Conservation (phyloP, 2,797 vertebrate species). For the Chloroceryle inda region DNA sequence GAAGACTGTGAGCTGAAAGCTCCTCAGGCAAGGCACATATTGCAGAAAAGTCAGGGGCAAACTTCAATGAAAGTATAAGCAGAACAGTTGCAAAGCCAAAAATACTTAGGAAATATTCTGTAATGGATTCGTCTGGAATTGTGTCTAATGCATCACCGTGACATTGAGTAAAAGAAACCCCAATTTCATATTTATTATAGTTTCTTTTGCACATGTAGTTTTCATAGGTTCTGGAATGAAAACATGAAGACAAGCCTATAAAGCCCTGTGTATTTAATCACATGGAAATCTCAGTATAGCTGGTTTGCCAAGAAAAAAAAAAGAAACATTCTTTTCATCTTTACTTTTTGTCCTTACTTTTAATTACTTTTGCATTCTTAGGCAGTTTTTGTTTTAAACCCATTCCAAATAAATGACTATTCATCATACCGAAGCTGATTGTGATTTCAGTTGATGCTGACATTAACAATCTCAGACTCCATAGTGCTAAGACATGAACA, state of each 20-base stretch:
- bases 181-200: neutral
- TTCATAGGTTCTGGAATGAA: conserved; percentile 22
- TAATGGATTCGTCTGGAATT: neutral
- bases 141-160: neutral
- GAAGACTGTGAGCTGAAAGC: neutral
- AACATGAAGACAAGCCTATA: neutral
- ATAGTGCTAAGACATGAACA: neutral
- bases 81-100: neutral
- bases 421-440: neutral
- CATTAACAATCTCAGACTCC: neutral
- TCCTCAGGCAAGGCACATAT: neutral
- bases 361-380: neutral
- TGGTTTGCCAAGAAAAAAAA: neutral
- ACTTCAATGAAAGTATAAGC: neutral
- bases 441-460: neutral
- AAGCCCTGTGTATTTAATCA: neutral
- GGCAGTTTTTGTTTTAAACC: neutral
- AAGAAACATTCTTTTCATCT: neutral
- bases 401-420: neutral
- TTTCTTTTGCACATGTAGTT: conserved; percentile 6
- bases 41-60: neutral
- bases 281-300: neutral
- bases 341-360: neutral
- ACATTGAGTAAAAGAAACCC: neutral
- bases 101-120: neutral